Evolutionary conservation across 1,140 invertebrate genomes (phyloP), one percentile per base, ranked within the genome.

Genomic region (Polypedilum pembai): DNA sequence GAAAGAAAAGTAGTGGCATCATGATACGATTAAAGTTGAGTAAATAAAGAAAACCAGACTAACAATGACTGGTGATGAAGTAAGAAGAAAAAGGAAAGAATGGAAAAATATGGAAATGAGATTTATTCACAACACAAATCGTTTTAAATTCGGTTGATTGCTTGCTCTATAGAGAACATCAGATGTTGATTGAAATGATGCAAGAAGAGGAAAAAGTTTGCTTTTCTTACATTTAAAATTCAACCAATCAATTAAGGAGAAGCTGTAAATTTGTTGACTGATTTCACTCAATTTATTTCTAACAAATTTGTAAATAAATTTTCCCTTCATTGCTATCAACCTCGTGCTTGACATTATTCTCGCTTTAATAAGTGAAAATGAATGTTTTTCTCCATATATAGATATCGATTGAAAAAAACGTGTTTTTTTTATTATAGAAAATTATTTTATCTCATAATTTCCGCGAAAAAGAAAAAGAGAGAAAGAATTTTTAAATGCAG

Each of bases 21-120:
- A 33, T 33, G 24, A 33, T 33, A 33, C 2, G 24, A n/a, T n/a
- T n/a, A n/a, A n/a, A n/a, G n/a, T n/a, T n/a, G n/a, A n/a, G n/a
- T 1, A 33, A 33, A 33, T 33, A 33, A 33, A 33, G 24, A 33
- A 33, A 33, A 33, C 24, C 45, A 56, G 12, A 56, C 4, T 15
- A 12, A 56, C 45, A 56, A 56, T 56, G 12, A 56, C 12, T 56
- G 12, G 45, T 15, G 15, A 56, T 56, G 45, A 56, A 45, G 8
- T 45, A 45, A 56, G 12, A n/a, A 56, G 12, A 45, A 45, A 12
- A 56, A 56, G 15, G 45, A 4, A 56, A 15, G n/a, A 56, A 33
- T 33, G 24, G 24, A 45, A 56, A 56, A 56, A 56, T 56, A 56
- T 56, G 45, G 45, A 56, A 56, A 56, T 56, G 45, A 56, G n/a